Conservation (phyloP, 2,797 vertebrate genomes). For the Hyperoplus immaculatus region DNA sequence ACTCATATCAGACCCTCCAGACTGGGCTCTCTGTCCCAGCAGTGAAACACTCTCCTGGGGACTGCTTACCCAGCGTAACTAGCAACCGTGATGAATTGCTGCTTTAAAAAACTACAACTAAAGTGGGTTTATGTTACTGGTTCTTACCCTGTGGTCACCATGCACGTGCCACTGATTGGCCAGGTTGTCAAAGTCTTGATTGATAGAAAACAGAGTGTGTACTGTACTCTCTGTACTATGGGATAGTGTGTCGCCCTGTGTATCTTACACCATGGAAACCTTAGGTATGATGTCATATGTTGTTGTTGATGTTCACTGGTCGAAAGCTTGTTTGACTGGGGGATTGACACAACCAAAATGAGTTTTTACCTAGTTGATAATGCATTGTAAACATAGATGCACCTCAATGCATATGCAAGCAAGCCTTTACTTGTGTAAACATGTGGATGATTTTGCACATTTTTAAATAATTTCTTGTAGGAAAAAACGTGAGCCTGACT, state of each 20-base stretch:
- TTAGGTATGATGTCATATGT: constrained; percentile 53
- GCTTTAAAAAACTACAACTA: constrained; percentile 59
- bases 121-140: constrained; percentile 40
- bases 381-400: constrained; percentile 23
- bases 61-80: constrained; percentile 34
- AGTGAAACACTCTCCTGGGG: constrained; percentile 62
- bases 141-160: constrained; percentile 38
- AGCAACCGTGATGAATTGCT: constrained; percentile 49
- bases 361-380: constrained; percentile 20
- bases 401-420: constrained; percentile 19
- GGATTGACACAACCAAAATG: constrained; percentile 29
- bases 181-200: constrained; percentile 46
- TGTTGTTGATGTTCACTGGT: constrained; percentile 9
- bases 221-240: constrained; percentile 43
- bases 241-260: constrained; percentile 42
- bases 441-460: background rate
- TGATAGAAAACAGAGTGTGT: constrained; percentile 48
- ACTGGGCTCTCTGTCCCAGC: constrained; percentile 64
- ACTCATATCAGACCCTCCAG: constrained; percentile 63
- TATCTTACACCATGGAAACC: constrained; percentile 56
- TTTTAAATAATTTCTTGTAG: no score
- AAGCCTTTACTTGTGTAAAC: constrained; percentile 4
- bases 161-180: constrained; percentile 39
- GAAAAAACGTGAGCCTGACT: no score
- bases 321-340: constrained; percentile 27